Conservation (phyloP, 2,888 invertebrate genomes). For the Lycocerus yunnanus region DNA sequence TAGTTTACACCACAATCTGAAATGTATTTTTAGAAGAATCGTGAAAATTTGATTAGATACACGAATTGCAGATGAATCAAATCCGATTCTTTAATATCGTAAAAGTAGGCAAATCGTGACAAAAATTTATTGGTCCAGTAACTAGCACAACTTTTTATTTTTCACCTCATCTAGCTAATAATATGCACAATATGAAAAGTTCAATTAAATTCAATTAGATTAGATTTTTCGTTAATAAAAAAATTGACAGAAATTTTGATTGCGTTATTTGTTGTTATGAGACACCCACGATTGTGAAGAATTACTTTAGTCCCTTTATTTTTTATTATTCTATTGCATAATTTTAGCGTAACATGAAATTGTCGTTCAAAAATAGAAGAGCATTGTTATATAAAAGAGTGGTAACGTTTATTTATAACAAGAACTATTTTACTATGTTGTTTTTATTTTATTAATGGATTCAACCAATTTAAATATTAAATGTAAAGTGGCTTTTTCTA, state of each 20-base stretch:
- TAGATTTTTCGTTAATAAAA: not conserved
- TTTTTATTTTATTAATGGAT: not conserved
- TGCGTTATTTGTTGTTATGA: not conserved
- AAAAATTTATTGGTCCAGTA: not conserved
- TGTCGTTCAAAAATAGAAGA: not conserved
- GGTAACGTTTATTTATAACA: constrained; percentile 3
- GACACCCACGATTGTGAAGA: not conserved
- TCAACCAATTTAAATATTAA: not conserved
- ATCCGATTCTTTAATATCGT: not conserved
- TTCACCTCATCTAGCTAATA: not conserved
- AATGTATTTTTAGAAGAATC: not conserved
- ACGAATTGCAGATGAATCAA: not conserved
- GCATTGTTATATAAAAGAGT: not conserved
- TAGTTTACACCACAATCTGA: not conserved
- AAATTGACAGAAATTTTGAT: not conserved
- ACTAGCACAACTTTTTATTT: constrained; percentile 7
- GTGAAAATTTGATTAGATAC: not conserved
- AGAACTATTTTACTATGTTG: not conserved
- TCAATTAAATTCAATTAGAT: not conserved
- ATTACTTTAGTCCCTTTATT: not conserved
- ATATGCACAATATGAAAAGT: not conserved
- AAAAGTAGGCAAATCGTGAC: not conserved
- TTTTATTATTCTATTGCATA: not conserved
- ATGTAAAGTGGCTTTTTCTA: not conserved
- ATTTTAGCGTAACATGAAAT: not conserved